Evolutionary conservation across 2,888 invertebrate species (phyloP), one percentile per base, ranked within the genome.

Genomic region (Onchidella celtica): DNA sequence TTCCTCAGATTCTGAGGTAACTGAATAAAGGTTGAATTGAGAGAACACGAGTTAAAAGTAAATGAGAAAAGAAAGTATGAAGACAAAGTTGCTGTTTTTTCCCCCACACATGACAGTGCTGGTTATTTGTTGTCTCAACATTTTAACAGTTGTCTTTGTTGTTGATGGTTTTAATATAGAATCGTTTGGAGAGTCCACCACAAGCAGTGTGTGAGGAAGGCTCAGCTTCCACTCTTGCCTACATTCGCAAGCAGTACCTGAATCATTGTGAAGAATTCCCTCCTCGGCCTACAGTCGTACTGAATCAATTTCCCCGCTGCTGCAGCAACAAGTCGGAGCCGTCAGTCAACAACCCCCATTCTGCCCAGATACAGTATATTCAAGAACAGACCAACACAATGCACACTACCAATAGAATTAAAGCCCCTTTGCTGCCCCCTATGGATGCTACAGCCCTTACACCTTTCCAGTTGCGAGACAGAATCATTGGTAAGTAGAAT

Each of bases 341-440:
- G 6, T 88, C 91, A 3, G 91, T 90, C 21, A 87, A 88, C n/a
- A 93, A 93, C 81, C 90, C 92, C 6, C 91, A 92, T 79, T 92
- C 93, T 3, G 91, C 92, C 17, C 90, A 92, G 79, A 90, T 90
- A 82, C 90, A 92, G 82, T 93, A 93, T 82, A 92, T 92, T 24
- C 92, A 93, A 84, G 88, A 89, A 61, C 93, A 93, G 85, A 93
- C 92, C 1, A 88, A 92, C 82, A 93, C 93, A 9, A 87, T 91
- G 9, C 91, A 92, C 81, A 92, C 92, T 27, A 89, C 93, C 3
- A 91, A 89, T 81, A 82, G 92, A 47, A 91, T 93, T 66, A 92
- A 92, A 85, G 92, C 93, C 3, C 93, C 93, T 1, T 84, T 93
- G 11, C 81, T 92, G 24, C 91, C 92, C n/a, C 93, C 93, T 3